These are phyloP conservation scores for Moxostoma hubbsi DNA, from an alignment of 2,797 vertebrate species.

Conservation along the genomic window DNA sequence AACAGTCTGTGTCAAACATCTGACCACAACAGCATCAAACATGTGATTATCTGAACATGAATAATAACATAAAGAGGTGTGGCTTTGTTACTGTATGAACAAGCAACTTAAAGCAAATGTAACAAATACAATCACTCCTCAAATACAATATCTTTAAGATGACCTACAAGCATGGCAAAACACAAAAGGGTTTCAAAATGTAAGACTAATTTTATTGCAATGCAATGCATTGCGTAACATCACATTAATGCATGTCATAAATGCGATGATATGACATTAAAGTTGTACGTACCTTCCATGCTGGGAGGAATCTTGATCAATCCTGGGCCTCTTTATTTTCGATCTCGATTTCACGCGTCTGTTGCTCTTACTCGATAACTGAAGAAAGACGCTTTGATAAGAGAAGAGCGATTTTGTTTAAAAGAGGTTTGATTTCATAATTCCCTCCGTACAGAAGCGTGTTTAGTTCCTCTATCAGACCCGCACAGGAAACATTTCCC, in stretches of 20 bases:
- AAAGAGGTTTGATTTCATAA: conserved; percentile 30
- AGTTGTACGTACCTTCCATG: conserved; percentile 34
- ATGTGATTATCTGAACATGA: conserved; percentile 13
- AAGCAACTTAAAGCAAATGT: neutral
- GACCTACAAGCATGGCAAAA: neutral
- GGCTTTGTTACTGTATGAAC: conserved; percentile 1
- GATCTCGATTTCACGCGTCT: conserved; percentile 10
- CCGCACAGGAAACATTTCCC: neutral
- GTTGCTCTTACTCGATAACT: neutral
- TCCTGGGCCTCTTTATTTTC: conserved; percentile 31
- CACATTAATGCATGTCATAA: neutral
- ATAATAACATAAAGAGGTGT: conserved; percentile 27
- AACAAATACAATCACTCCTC: neutral
- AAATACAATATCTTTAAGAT: too few species aligned
- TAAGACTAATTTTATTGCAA: neutral
- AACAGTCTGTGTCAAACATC: neutral
- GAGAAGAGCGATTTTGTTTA: conserved; percentile 5
- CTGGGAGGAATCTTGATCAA: conserved; percentile 25
- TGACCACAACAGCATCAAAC: neutral
- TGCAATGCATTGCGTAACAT: neutral
- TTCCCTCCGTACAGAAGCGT: conserved; percentile 31
- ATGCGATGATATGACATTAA: neutral
- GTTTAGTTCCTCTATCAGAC: conserved; percentile 18
- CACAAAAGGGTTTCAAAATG: neutral
- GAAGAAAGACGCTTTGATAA: neutral